phyloP scores from a whole-genome alignment of 2,888 invertebrate genomes.

The Meloe dianella region DNA sequence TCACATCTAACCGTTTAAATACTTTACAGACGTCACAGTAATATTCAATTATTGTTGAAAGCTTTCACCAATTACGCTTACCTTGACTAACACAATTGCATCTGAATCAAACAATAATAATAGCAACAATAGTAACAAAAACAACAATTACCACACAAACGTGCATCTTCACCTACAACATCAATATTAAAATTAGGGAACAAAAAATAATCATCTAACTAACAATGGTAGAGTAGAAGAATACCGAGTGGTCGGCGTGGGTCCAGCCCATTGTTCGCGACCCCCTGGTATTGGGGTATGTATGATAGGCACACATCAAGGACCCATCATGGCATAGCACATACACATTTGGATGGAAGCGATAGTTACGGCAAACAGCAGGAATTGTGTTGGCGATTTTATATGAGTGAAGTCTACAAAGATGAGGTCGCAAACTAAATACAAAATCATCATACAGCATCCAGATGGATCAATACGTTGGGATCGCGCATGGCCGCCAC shows the following conservation, averaged over 20 bases:
- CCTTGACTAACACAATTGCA: neutral
- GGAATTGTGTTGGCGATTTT: constrained; percentile 32
- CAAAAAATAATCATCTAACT: constrained; percentile 40
- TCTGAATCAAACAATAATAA: neutral
- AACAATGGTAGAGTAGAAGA: constrained; percentile 50
- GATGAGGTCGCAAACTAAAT: constrained; percentile 51
- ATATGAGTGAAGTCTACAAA: constrained; percentile 36
- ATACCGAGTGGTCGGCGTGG: constrained; percentile 52
- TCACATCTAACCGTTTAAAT: neutral
- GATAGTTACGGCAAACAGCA: constrained; percentile 31
- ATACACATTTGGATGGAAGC: constrained; percentile 16
- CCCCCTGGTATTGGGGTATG: constrained; percentile 58
- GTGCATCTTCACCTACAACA: neutral
- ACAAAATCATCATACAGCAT: constrained; percentile 50
- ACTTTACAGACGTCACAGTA: neutral
- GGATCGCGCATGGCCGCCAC: constrained; percentile 36
- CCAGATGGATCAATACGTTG: constrained; percentile 50
- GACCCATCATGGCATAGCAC: constrained; percentile 24
- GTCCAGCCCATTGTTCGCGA: constrained; percentile 56
- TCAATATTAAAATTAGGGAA: constrained; percentile 13
- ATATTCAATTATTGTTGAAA: neutral
- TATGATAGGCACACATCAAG: constrained; percentile 59
- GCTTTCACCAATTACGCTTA: neutral
- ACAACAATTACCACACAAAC: neutral
- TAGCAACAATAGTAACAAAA: neutral